Base-by-base conservation (phyloP, 2,888 invertebrate species). In the Entomobrya proxima region DNA sequence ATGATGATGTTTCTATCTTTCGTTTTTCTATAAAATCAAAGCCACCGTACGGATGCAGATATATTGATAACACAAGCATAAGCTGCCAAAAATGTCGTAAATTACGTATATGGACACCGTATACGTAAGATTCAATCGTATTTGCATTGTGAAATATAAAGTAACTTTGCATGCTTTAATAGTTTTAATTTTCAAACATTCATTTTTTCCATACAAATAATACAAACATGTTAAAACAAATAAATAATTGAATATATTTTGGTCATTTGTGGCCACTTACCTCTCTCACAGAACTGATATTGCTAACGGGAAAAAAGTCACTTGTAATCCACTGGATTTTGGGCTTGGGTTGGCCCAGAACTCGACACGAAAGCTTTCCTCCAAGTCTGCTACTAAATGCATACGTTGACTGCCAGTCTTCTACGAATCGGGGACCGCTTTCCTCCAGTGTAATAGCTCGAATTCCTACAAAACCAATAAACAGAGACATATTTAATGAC, bases 321-420 rank as follows among this genome's bases (percentile, higher is more conserved):
- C 87, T 88, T 18, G 90, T 89, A 76, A 90, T 86, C 90, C 90
- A 90, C 67, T 90, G 89, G 50, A 88, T 78, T 50, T 84, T 77
- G 40, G 90, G 90, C 58, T 84, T 86, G 13, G 90, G 90, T 61
- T 89, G 88, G 44, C 90, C 90, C 76, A 87, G 85, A 9, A 86
- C 90, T 74, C 87, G 74, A 79, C 90, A 90, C 15, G 64, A 44
- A 15, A 90, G 69, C 47, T 88, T 90, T 24, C 89, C 90, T 5
- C 90, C 90, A 13, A 86, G 64, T 9, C 88, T 69, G 67, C 87
- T 88, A 85, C 90, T 90, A 86, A 78, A 90, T 11, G 87, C 72
- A 61, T 86, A 87, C n/a, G 87, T 81, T 52, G 88, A 72, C 18
- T 87, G 86, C 90, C 90, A 90, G 30, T 90, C 89, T 55, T 90